Evolutionary conservation across 2,888 invertebrate genomes (phyloP).

Genomic region (Lycaena phlaeas): DNA sequence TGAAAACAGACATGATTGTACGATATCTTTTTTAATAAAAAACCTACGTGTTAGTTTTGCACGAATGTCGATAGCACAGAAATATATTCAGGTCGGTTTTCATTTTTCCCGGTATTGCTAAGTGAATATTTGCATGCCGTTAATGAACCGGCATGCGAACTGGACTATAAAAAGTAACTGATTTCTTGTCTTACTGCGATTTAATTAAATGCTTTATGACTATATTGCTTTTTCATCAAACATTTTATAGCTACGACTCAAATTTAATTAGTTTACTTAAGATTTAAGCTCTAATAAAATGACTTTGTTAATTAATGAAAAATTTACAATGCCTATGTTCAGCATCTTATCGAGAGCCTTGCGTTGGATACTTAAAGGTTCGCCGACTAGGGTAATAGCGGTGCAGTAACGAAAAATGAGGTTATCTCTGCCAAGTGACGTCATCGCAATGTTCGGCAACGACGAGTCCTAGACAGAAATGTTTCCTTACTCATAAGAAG

Average conservation of each 20-base stretch:
- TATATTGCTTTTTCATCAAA: conserved; percentile 17
- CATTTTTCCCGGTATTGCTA: conserved; percentile 33
- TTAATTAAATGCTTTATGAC: conserved; percentile 43
- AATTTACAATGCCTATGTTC: no score
- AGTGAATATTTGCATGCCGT: conserved; percentile 62
- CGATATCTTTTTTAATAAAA: conserved; percentile 7
- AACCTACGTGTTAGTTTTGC: conserved; percentile 9
- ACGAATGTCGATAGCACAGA: conserved; percentile 12
- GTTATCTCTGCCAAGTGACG: no score
- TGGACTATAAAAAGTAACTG: conserved; percentile 42
- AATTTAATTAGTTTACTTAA: conserved; percentile 2
- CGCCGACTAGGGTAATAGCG: no score
- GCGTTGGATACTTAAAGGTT: no score
- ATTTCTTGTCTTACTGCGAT: conserved; percentile 38
- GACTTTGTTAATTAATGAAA: no score
- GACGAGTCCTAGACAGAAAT: no score
- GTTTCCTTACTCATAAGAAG: no score
- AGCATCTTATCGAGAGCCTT: no score
- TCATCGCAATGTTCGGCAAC: no score
- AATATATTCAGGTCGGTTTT: conserved; percentile 39
- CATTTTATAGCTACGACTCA: not conserved
- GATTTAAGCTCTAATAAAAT: not conserved
- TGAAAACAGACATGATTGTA: not conserved
- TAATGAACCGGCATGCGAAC: conserved; percentile 41
- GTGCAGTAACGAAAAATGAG: no score